phyloP scores from a whole-genome alignment of 2,797 vertebrate species.

The Muscicapa comitata region DNA sequence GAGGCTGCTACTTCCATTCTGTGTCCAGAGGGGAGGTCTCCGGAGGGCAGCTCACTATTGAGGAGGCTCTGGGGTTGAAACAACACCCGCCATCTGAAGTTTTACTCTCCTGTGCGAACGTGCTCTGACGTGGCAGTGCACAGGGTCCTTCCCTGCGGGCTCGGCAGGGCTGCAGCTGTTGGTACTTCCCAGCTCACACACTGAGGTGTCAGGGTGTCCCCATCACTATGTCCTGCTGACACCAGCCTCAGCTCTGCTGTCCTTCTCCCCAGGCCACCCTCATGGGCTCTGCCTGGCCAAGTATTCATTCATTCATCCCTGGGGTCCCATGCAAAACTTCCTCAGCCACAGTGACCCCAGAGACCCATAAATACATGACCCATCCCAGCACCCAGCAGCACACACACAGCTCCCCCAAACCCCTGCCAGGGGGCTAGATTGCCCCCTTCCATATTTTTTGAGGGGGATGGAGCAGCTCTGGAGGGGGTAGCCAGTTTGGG shows the following conservation, averaged over 20 bases:
- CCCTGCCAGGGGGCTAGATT: neutral
- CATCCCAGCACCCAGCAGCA: neutral
- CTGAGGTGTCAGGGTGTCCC: neutral
- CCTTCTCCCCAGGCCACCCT: neutral
- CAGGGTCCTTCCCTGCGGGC: neutral
- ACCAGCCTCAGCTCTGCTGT: neutral
- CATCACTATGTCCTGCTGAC: neutral
- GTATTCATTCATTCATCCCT: neutral
- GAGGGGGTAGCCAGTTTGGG: neutral
- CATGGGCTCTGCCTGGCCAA: neutral
- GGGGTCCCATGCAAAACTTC: neutral
- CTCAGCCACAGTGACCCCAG: neutral
- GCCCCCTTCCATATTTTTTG: neutral
- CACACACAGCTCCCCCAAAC: neutral
- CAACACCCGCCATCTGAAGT: neutral
- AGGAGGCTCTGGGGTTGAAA: slow-evolving; percentile 25
- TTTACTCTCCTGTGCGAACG: neutral
- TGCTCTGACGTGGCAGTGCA: neutral
- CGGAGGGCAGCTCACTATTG: slow-evolving; percentile 5
- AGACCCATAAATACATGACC: neutral
- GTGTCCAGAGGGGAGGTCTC: slow-evolving; percentile 11
- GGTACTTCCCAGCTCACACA: neutral
- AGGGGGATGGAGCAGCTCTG: neutral
- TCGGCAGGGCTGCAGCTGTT: neutral
- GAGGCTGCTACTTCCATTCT: slow-evolving; percentile 38